Percentiles rank a stretch among this genome's conserved stretches.
These are phyloP conservation scores for Characodon lateralis DNA, from an alignment of 2,797 vertebrate species.

Conservation along the genomic window DNA sequence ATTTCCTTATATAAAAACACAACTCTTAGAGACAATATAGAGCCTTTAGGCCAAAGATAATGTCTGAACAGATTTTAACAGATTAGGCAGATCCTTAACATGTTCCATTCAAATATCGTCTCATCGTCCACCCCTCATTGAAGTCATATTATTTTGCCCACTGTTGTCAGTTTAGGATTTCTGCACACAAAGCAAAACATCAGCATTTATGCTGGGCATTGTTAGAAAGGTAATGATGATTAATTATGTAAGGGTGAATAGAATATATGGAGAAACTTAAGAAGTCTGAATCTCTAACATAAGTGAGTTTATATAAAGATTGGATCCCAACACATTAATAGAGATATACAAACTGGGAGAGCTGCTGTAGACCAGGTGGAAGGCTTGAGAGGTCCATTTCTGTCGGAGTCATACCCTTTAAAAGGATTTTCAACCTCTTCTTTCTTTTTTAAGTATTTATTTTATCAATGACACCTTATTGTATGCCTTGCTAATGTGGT, in stretches of 20 bases:
- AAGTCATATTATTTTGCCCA: not conserved
- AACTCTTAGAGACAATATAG: not conserved
- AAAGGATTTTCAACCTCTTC: slow-evolving; percentile 64
- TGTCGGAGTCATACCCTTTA: slow-evolving; percentile 64
- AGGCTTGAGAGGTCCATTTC: slow-evolving; percentile 56
- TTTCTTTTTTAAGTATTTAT: slow-evolving; percentile 23
- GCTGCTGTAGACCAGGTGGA: slow-evolving; percentile 33
- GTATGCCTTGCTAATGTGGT: slow-evolving; percentile 51
- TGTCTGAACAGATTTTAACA: not conserved
- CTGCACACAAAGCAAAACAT: not conserved
- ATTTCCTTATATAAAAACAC: not conserved
- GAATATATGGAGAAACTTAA: slow-evolving; percentile 21
- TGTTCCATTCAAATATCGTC: no score
- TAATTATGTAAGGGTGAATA: not conserved
- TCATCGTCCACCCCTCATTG: not conserved
- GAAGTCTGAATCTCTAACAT: slow-evolving; percentile 16
- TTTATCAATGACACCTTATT: slow-evolving; percentile 48
- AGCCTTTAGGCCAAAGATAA: not conserved
- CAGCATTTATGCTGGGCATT: not conserved
- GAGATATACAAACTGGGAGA: slow-evolving; percentile 23
- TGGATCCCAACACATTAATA: slow-evolving; percentile 43
- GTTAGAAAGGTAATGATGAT: not conserved
- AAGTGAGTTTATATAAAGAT: slow-evolving; percentile 35
- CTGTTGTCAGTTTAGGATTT: not conserved
- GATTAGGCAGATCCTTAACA: no score